Evolutionary conservation across 2,888 invertebrate species (phyloP), one percentile per base, ranked within the genome.

Genomic region (Parapristionchus giblindavisi): DNA sequence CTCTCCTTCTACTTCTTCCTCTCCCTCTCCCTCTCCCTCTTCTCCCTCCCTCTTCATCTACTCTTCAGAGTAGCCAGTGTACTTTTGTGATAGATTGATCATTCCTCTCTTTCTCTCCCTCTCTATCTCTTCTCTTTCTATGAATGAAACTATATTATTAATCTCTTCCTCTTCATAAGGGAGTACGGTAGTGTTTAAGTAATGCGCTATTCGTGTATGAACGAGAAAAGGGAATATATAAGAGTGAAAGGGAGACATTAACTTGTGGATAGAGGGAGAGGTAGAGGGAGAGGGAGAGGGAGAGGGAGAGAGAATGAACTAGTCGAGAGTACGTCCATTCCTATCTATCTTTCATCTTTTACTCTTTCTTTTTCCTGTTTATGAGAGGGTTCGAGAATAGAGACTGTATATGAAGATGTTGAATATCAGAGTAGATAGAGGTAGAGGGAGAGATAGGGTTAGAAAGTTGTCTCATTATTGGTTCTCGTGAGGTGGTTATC

Each of bases 131-230:
- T 29, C 34, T 32, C 36, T 29, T 61, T 6, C 36, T n/a, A 43
- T 17, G 43, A 43, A n/a, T n/a, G n/a, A n/a, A n/a, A n/a, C n/a
- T n/a, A n/a, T n/a, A n/a, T n/a, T n/a, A n/a, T n/a, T n/a, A n/a
- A n/a, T n/a, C n/a, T n/a, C n/a, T 43, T 43, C 17, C 43, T 17
- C 43, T 14, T 43, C 43, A 8, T 8, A 43, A 8, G 11, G 43
- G 43, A 34, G 6, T 65, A 65, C 65, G 65, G 65, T 65, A 65
- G 65, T 65, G 29, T 51, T n/a, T n/a, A n/a, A n/a, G n/a, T n/a
- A n/a, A n/a, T n/a, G n/a, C n/a, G n/a, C n/a, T n/a, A n/a, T n/a
- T n/a, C n/a, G n/a, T n/a, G n/a, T n/a, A n/a, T n/a, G n/a, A n/a
- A n/a, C n/a, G n/a, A n/a, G n/a, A n/a, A n/a, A n/a, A n/a, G n/a